Evolutionary conservation across 2,797 vertebrate species (phyloP), one percentile per base, ranked within the genome.

Genomic region (Enteromius anoplus): DNA sequence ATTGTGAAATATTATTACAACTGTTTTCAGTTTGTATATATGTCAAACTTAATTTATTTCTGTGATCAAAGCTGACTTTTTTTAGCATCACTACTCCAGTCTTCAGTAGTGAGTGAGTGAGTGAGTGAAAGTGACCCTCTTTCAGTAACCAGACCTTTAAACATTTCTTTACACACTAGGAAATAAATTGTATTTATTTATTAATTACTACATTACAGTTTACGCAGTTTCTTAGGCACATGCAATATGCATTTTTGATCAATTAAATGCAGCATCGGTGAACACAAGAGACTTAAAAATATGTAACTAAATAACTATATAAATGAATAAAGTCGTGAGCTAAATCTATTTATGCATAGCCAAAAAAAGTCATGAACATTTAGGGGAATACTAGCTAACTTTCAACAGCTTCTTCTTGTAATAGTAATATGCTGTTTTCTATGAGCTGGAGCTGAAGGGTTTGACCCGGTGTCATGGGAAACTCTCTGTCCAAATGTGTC

Each of bases 401-500:
- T 65, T 66, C 5, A 49, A 15, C 17, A 49, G 60, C 34, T 14
- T 65, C 26, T 4, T 72, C 45, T 47, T 64, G 23, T 21, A 47
- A 77, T n/a, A 11, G 21, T 21, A 47, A 29, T 8, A 5, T 40
- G 49, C 42, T 70, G 9, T 69, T 55, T 79, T 55, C 32, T 55
- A 3, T 5, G 9, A 53, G 14, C 2, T 3, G 1, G 49, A 58
- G 62, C 72, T 71, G 29, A 58, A 47, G 29, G 12, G 37, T 77
- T 71, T 83, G 77, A 83, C 78, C 83, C n/a, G 15, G 17, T 75
- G 83, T 81, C 78, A 81, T 81, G 84, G 75, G 78, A 85, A 81
- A 81, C 42, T 77, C 75, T 85, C 71, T 49, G 21, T 60, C 32
- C 17, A 51, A 29, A 49, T 71, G 81, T 68, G 78, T 85, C 83